Base-by-base conservation (phyloP, 2,797 vertebrate species). In the Orientallactaga sibirica region DNA sequence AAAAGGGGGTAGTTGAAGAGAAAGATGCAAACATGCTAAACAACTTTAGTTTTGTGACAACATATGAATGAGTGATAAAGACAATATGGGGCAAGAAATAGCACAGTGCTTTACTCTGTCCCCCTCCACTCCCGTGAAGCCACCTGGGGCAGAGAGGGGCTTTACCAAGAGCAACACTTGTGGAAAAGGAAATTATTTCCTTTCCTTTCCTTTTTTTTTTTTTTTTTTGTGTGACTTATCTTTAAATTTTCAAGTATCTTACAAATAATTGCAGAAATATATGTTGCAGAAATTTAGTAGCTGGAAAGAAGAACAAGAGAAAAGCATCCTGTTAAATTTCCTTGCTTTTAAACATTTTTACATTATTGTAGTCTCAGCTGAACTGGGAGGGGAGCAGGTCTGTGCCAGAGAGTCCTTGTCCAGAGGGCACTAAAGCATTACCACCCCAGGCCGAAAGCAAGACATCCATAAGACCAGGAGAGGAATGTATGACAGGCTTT, bases 71-170 rank as follows among this genome's bases (percentile, higher is more conserved):
- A 76, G 52, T 1, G 16, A 43, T 58, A 33, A 12, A 66, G 61
- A 58, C 62, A n/a, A 18, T 1, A 27, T 0, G 12, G 29, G 84
- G 11, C 37, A 58, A 24, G 41, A 73, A 81, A 15, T 7, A n/a
- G 22, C 24, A 20, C 4, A 0, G 10, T 3, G 62, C 80, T 29
- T 4, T 18, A 48, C 11, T 1, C 0, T 9, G 0, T 2, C 41
- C 27, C 37, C 41, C 10, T 48, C 48, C 43, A 5, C 48, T 10
- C 48, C 15, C 4, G 27, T 27, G n/a, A 20, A 52, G 41, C 61
- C 15, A 48, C 55, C 15, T 15, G 62, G 0, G 1, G 0, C 1
- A 0, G 41, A 41, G 22, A 3, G 22, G 0, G 3, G 76, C 37
- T 70, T n/a, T 37, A 29, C 12, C 27, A 24, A 43, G 10, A 1